Evolutionary conservation across 1,140 invertebrate species (phyloP).

Genomic region (Dendroctonus ponderosae): DNA sequence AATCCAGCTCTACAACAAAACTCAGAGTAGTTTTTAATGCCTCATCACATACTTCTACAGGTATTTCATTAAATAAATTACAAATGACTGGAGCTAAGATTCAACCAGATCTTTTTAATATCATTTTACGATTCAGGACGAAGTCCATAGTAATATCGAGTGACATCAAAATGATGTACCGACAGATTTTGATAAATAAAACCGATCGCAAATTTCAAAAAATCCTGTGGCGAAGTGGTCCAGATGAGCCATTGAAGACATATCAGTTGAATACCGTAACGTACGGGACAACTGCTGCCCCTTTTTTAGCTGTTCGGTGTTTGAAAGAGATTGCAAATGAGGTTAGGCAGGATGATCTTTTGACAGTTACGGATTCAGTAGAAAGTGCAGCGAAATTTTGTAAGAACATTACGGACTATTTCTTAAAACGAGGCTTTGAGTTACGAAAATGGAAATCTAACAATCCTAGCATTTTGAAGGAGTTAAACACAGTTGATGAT

Average conservation of each 20-base stretch:
- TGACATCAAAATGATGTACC: constrained; percentile 52
- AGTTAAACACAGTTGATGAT: too few relatives aligned
- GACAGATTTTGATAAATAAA: constrained; percentile 47
- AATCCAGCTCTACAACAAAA: constrained; percentile 9
- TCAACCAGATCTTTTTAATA: constrained; percentile 50
- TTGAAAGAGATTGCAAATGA: constrained; percentile 43
- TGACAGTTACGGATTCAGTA: constrained; percentile 46
- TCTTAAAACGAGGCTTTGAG: constrained; percentile 35
- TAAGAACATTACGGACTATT: constrained; percentile 29
- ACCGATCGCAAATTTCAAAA: constrained; percentile 48
- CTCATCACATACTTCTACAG: constrained; percentile 36
- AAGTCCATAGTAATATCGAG: constrained; percentile 43
- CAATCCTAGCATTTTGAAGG: too few relatives aligned
- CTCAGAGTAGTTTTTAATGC: constrained; percentile 9
- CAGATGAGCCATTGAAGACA: constrained; percentile 36
- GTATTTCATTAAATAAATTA: constrained; percentile 42
- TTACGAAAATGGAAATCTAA: constrained; percentile 43
- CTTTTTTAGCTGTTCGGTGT: constrained; percentile 46
- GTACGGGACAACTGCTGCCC: constrained; percentile 48
- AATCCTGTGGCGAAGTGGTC: constrained; percentile 50
- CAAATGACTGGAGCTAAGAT: constrained; percentile 47
- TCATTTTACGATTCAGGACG: constrained; percentile 50
- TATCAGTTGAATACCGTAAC: constrained; percentile 49
- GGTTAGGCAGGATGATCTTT: constrained; percentile 49
- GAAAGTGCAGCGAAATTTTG: constrained; percentile 11